Conservation (phyloP, 35 echinoderm and acorn worm species). For the Anneissia japonica region DNA sequence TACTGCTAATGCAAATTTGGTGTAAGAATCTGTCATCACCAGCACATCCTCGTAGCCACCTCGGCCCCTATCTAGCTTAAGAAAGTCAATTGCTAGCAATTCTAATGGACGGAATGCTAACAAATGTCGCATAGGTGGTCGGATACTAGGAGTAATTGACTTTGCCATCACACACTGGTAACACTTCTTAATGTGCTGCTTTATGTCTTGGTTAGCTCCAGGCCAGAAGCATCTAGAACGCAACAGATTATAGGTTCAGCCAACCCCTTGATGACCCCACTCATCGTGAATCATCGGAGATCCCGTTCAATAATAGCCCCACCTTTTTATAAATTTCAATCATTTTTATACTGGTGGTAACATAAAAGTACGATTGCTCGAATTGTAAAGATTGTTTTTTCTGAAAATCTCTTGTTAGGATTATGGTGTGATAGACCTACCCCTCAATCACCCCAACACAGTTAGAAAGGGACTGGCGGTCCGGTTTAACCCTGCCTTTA, state of each 20-base stretch:
- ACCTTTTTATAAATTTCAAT: no score
- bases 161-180: background rate
- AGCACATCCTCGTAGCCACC: background rate
- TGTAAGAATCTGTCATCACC: background rate
- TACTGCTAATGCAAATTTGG: slow-evolving; percentile 10
- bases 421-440: no score
- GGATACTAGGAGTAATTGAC: background rate
- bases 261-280: slow-evolving; percentile 20
- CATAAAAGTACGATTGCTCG: no score
- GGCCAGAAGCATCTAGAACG: background rate
- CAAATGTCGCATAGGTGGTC: background rate
- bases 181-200: background rate
- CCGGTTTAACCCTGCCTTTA: no score
- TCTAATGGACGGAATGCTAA: background rate
- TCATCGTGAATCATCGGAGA: slow-evolving; percentile 9
- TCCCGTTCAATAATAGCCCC: no score
- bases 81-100: background rate
- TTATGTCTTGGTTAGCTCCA: background rate
- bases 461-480: no score
- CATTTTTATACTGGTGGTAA: no score
- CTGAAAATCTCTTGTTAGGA: no score
- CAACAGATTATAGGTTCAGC: background rate
- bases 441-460: no score
- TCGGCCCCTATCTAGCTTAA: background rate
- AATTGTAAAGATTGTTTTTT: no score